Evolutionary conservation across 2,113 vertebrate genomes (phyloP).

Genomic region (Proteles cristata): DNA sequence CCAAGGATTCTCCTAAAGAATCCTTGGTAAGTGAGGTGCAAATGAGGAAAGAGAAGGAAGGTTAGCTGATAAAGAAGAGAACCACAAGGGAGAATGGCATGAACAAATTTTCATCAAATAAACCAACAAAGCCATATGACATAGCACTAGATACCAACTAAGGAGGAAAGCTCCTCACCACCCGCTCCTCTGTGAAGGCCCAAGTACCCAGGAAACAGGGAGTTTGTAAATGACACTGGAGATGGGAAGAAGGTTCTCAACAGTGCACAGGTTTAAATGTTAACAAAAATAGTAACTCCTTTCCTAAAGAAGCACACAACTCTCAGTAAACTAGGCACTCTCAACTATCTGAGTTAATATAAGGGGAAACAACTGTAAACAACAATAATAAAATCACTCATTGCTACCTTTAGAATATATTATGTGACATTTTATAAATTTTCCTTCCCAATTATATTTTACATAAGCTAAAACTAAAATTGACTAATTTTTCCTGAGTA

Average conservation of each 20-base stretch:
- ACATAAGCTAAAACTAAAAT: constrained; percentile 49
- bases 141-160: neutral
- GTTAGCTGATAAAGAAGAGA: constrained; percentile 19
- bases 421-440: constrained; percentile 42
- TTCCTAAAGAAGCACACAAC: constrained; percentile 34
- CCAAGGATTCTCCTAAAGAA: constrained; percentile 56
- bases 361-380: constrained; percentile 8
- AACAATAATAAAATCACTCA: constrained; percentile 31
- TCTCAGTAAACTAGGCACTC: constrained; percentile 44
- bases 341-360: neutral
- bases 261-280: constrained; percentile 6
- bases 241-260: constrained; percentile 6
- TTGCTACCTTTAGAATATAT: constrained; percentile 39
- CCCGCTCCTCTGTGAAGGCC: constrained; percentile 13
- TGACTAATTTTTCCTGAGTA: constrained; percentile 12
- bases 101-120: constrained; percentile 36
- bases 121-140: neutral
- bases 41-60: neutral
- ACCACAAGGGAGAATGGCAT: neutral
- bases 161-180: neutral
- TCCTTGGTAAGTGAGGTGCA: neutral
- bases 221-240: constrained; percentile 16
- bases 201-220: constrained; percentile 12
- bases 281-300: constrained; percentile 57
- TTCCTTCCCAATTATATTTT: constrained; percentile 48